phyloP scores from a whole-genome alignment of 2,113 vertebrate species.

The Raphicerus campestris region DNA sequence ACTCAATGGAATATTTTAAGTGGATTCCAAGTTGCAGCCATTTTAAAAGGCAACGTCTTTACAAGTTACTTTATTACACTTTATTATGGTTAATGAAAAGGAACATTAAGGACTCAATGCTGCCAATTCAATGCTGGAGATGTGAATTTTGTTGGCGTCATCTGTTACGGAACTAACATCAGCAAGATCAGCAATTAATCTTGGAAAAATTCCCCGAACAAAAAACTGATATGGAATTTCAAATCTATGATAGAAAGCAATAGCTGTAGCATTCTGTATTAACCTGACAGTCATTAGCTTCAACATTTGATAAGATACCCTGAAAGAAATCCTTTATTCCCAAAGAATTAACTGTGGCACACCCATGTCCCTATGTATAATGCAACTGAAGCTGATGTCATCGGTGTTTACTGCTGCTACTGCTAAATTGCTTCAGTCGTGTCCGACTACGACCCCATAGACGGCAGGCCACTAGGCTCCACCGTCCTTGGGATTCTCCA shows the following conservation, averaged over 20 bases:
- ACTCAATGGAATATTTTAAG: conserved; percentile 11
- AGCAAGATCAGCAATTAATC: not conserved
- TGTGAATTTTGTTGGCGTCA: not conserved
- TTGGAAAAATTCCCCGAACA: not conserved
- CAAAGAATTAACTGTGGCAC: not conserved
- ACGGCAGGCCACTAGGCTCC: no score
- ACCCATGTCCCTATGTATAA: not conserved
- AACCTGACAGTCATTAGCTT: not conserved
- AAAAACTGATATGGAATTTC: not conserved
- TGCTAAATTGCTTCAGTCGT: no score
- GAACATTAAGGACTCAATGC: not conserved
- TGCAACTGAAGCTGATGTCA: no score
- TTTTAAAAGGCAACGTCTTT: conserved; percentile 36
- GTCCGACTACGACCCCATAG: no score
- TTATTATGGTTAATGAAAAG: conserved; percentile 47
- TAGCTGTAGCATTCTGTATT: not conserved
- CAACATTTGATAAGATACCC: not conserved
- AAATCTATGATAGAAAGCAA: not conserved
- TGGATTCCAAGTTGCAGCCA: not conserved
- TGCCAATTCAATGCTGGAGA: not conserved
- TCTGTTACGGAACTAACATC: not conserved
- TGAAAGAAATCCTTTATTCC: not conserved
- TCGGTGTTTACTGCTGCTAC: not conserved
- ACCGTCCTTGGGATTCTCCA: no score
- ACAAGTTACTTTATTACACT: not conserved